Base-by-base conservation (phyloP, 1,140 invertebrate species). In the Pissodes strobi region DNA sequence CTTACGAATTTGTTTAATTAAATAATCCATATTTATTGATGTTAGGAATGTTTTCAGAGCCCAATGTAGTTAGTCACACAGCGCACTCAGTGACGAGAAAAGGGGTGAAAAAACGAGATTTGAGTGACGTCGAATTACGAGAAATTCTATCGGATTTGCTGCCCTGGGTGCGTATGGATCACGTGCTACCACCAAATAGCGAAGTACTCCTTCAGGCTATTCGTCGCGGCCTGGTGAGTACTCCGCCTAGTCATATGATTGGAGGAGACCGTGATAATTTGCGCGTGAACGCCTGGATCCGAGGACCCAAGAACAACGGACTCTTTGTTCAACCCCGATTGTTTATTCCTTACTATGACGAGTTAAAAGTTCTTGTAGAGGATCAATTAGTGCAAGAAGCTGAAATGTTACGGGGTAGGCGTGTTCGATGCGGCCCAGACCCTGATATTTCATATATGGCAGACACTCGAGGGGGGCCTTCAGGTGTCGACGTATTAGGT, bases 361-460 rank as follows among this genome's bases (percentile, higher is more conserved):
- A 97, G 83, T 88, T 93, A 1, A 95, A 95, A 85, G 89, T 91
- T 55, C 80, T 94, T 65, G 83, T 96, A 22, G 92, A 94, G 75
- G 91, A 94, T 77, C 89, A 92, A 72, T 83, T 91, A 74, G 85
- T 90, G 51, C 88, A 89, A 70, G 92, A 92, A 76, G 87, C 86
- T 27, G 91, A 93, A 73, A 74, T 91, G 46, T 82, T 92, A 60
- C 84, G 90, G 17, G 82, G 91, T 72, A 83, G 90, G 68, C 81
- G 88, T 60, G 84, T 85, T 25, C 57, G 68, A 10, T 84, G 88
- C 63, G 84, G 84, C 69, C 85, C 86, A 18, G 87, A 91, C 75
- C 94, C 94, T 0, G 95, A 97, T 79, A 94, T 94, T 1, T 81
- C 97, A 21, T 97, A 97, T 76, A 97, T 97, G 95, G 90, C 59